Conservation (phyloP, 2,888 invertebrate species). For the Scaptomyza tumidula region DNA sequence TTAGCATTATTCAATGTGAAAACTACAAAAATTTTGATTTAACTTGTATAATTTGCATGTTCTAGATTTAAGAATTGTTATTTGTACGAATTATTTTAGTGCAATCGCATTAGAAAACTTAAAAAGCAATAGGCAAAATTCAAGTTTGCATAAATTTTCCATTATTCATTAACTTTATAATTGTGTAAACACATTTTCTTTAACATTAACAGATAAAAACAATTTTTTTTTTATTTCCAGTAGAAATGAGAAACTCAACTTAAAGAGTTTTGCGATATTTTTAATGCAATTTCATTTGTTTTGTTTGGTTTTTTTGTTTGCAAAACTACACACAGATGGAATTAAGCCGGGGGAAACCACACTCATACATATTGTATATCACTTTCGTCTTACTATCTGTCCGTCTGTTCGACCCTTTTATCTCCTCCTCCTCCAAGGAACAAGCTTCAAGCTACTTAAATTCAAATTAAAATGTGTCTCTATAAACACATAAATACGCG, state of each 20-base stretch:
- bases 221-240: background rate
- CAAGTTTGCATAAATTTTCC: background rate
- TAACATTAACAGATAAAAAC: background rate
- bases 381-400: slow-evolving; percentile 55
- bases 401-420: background rate
- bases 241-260: slow-evolving; percentile 30
- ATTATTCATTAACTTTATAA: background rate
- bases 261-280: background rate
- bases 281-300: slow-evolving; percentile 42
- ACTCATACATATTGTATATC: slow-evolving; percentile 52
- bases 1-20: too few species aligned
- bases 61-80: too few species aligned
- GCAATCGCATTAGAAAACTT: background rate
- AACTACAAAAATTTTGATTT: background rate
- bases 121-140: background rate
- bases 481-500: slow-evolving; percentile 65
- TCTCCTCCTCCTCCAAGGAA: slow-evolving; percentile 6
- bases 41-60: too few species aligned
- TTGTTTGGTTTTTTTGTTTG: slow-evolving; percentile 37
- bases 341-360: slow-evolving; percentile 67
- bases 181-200: background rate
- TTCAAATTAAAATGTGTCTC: slow-evolving; percentile 70
- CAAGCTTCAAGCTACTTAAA: slow-evolving; percentile 73
- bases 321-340: slow-evolving; percentile 70
- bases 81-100: too few species aligned